Evolutionary conservation across 2,113 vertebrate genomes (phyloP), one percentile per base, ranked within the genome.

Genomic region (Isurus oxyrinchus): DNA sequence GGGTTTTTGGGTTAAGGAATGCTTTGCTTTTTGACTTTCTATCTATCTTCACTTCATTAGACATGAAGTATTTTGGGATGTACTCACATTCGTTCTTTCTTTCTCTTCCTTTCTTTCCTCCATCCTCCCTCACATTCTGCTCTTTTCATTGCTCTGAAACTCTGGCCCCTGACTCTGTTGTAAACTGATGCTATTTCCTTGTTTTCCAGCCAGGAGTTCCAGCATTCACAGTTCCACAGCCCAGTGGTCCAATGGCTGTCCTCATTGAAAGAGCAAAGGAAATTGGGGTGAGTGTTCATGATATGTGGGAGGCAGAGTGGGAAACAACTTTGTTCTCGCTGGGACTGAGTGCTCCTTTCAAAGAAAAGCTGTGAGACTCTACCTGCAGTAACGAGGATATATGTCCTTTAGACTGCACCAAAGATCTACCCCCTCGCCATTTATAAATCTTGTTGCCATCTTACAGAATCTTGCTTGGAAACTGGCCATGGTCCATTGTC

Each of bases 171-270:
- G 35, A n/a, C 61, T 63, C 35, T 23, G 2, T 19, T 61, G 35
- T 40, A 19, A 94, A 94, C 90, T 25, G 59, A 40, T 40, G 35
- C 8, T 0, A 10, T 67, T 31, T 59, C 49, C 2, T 35, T 94
- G 23, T 61, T 61, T 94, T 2, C 0, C 97, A 99, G 99, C 97
- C 97, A 0, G 98, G 98, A 0, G 98, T 99, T 96, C 99, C 99
- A 0, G 99, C 99, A 0, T 99, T 99, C 97, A 99, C 99, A 0
- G 98, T 99, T 96, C 97, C 96, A 0, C 99, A 99, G 97, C 98
- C 98, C 0, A 98, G 98, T 0, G 97, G 96, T 0, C 97, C 99
- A 0, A 97, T 99, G 98, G 97, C 97, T 0, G 98, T 99, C 90
- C 98, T 99, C 96, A 97, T 96, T 96, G 98, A 98, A 19, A 96